phyloP scores from a whole-genome alignment of 2,113 vertebrate genomes.

The Ciconia maguari region DNA sequence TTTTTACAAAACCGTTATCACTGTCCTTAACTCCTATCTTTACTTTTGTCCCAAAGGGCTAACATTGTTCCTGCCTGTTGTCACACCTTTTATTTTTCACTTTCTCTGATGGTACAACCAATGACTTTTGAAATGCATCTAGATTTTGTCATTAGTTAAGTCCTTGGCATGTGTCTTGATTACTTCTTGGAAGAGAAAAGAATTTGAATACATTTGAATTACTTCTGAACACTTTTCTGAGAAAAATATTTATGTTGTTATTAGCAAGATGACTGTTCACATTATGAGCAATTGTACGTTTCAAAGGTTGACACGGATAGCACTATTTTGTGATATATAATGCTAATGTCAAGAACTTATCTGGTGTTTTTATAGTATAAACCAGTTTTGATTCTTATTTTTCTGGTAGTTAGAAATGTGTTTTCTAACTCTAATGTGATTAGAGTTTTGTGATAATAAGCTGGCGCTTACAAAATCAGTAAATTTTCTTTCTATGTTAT shows the following conservation, averaged over 20 bases:
- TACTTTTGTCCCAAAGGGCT: not conserved
- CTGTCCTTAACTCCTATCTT: not conserved
- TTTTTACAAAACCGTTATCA: not conserved
- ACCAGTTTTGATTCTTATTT: not conserved
- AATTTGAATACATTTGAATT: not conserved
- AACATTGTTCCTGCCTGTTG: not conserved
- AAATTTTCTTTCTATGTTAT: not conserved
- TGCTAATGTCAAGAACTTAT: not conserved
- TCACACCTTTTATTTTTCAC: not conserved
- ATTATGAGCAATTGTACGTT: not conserved
- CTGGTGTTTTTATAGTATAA: not conserved
- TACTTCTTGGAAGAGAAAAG: not conserved
- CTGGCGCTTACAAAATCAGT: not conserved
- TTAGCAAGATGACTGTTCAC: not conserved
- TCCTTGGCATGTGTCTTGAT: not conserved
- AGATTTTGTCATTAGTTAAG: not conserved
- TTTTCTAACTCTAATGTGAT: not conserved
- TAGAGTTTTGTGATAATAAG: not conserved
- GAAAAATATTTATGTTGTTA: not conserved
- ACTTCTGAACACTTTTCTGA: not conserved
- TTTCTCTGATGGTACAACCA: not conserved
- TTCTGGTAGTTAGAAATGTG: not conserved
- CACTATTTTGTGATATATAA: not conserved
- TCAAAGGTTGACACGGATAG: not conserved
- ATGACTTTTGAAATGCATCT: not conserved